Conservation (phyloP, 2,888 invertebrate species). For the Gymnosoma rotundatum region DNA sequence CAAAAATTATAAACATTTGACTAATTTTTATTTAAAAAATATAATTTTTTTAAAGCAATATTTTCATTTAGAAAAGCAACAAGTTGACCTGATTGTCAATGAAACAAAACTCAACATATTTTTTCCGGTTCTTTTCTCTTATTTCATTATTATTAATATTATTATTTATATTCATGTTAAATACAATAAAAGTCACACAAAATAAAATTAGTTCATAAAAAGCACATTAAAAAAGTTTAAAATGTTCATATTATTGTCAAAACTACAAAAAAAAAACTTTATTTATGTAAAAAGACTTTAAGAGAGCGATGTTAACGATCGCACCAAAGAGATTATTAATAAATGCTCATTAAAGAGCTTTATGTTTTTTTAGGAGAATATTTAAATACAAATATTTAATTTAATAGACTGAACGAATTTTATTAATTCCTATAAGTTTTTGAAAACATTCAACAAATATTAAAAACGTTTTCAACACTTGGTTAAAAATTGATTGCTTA, state of each 20-base stretch:
- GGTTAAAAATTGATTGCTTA: no score
- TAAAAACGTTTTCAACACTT: conserved; percentile 3
- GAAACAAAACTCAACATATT: conserved; percentile 25
- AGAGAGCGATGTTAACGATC: not conserved
- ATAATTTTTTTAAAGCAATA: not conserved
- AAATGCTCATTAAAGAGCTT: not conserved
- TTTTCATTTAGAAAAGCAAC: conserved; percentile 22
- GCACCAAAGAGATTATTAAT: not conserved
- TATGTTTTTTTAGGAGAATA: not conserved
- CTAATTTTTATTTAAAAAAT: not conserved
- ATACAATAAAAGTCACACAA: conserved; percentile 15
- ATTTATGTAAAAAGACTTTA: not conserved
- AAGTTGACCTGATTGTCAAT: conserved; percentile 56
- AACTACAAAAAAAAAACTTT: not conserved
- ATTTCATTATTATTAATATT: not conserved
- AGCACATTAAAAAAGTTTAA: not conserved
- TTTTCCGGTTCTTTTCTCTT: conserved; percentile 57
- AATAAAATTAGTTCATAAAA: not conserved
- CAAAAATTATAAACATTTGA: no score
- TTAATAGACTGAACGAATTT: not conserved
- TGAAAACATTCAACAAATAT: conserved; percentile 44
- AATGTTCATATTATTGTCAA: not conserved
- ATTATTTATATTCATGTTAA: conserved; percentile 27
- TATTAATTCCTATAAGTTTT: conserved; percentile 18
- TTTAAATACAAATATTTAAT: not conserved